Conservation (phyloP, 2,888 invertebrate species). For the Lysandra coridon region DNA sequence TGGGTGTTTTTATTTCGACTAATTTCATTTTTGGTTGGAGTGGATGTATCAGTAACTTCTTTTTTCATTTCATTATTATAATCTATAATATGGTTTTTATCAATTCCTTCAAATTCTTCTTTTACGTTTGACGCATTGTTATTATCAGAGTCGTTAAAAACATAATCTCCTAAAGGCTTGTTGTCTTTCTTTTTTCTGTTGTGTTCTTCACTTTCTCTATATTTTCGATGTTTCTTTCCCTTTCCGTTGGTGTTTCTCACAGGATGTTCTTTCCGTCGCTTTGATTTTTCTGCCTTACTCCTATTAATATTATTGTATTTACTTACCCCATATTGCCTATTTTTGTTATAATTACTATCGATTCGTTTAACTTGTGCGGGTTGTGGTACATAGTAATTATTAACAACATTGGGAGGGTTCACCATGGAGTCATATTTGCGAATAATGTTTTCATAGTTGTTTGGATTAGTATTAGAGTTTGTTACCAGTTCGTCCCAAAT, state of each 20-base stretch:
- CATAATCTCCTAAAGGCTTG: not conserved
- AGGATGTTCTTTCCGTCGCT: not conserved
- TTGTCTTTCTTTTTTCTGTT: conserved; percentile 10
- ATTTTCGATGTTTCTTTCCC: not conserved
- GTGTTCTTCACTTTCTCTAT: not conserved
- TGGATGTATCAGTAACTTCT: not conserved
- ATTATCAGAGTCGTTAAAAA: not conserved
- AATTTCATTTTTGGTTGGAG: not conserved
- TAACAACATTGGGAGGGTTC: conserved; percentile 47
- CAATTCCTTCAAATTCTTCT: not conserved
- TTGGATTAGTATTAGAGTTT: not conserved
- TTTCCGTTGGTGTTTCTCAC: not conserved
- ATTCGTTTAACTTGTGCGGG: conserved; percentile 43
- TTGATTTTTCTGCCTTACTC: not conserved
- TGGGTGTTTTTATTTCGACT: conserved; percentile 1
- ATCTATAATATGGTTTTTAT: not conserved
- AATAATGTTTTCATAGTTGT: conserved; percentile 12
- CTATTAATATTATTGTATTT: not conserved
- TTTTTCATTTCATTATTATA: not conserved
- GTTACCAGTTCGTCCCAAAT: not conserved
- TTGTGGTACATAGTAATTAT: conserved; percentile 54
- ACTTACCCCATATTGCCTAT: not conserved
- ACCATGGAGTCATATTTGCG: conserved; percentile 21
- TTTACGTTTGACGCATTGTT: not conserved
- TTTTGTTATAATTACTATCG: not conserved